Conservation (phyloP, 1,140 invertebrate genomes). For the Tetramorium alpestre region DNA sequence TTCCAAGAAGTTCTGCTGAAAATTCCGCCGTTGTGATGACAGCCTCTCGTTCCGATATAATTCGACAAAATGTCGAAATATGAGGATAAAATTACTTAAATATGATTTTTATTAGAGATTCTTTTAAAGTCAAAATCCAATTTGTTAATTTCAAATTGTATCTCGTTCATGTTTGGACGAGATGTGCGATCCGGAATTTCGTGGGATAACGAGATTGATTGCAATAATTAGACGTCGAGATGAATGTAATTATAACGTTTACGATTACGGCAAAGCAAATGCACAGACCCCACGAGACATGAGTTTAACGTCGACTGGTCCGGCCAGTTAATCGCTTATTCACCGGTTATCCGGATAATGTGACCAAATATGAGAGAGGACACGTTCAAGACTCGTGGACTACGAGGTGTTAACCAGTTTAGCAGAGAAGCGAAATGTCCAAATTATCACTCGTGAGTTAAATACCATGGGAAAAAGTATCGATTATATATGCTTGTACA, state of each 20-base stretch:
- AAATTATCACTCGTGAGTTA: constrained; percentile 17
- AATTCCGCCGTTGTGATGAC: not conserved
- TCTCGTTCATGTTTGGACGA: not conserved
- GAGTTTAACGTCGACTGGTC: constrained; percentile 64
- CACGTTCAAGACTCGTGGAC: constrained; percentile 10
- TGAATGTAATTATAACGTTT: constrained; percentile 40
- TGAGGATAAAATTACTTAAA: not conserved
- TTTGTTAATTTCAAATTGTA: not conserved
- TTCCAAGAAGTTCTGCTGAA: not conserved
- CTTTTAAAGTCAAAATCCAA: not conserved
- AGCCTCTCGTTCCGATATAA: not conserved
- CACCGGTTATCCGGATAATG: constrained; percentile 42
- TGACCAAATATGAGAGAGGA: constrained; percentile 41
- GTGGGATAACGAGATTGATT: not conserved
- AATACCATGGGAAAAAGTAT: constrained; percentile 12
- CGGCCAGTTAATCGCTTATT: constrained; percentile 71
- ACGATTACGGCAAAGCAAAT: constrained; percentile 57
- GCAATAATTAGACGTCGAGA: not conserved
- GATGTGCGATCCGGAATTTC: not conserved
- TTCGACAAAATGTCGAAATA: not conserved
- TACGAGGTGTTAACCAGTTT: not conserved
- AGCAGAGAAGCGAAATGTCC: not conserved
- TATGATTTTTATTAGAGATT: not conserved
- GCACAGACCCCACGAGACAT: constrained; percentile 15
- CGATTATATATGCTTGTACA: not conserved